Percentiles rank a stretch among this genome's conserved stretches.
These are phyloP conservation scores for Glandiceps talaboti DNA, from an alignment of 53 echinoderm and acorn worm species.

Conservation along the genomic window DNA sequence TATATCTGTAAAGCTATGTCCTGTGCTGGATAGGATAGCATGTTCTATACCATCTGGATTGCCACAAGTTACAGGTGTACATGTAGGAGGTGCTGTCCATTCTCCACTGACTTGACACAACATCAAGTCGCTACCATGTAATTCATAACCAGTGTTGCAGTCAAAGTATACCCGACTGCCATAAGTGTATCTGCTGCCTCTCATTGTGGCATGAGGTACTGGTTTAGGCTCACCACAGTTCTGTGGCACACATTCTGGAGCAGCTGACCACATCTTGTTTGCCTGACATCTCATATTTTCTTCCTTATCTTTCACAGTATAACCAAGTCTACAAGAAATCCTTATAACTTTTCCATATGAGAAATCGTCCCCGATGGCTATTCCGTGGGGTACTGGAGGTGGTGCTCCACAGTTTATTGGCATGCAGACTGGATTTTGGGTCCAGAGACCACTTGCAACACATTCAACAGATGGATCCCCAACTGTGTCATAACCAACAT, in stretches of 20 bases:
- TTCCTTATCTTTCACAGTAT: background rate
- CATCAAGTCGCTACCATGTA: slow-evolving; percentile 8
- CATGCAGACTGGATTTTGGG: slow-evolving; percentile 17
- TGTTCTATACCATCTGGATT: slow-evolving; percentile 13
- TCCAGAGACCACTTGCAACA: slow-evolving; percentile 7
- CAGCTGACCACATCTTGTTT: background rate
- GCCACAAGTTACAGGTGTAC: slow-evolving; percentile 19
- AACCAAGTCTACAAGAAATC: background rate
- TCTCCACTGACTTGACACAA: background rate
- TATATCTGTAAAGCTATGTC: slow-evolving; percentile 33
- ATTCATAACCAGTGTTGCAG: slow-evolving; percentile 24
- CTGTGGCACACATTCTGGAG: background rate
- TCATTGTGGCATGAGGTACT: background rate
- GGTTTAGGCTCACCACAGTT: background rate
- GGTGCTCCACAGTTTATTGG: slow-evolving; percentile 27
- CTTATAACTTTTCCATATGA: slow-evolving; percentile 12
- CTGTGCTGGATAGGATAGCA: background rate
- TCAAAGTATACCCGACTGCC: slow-evolving; percentile 27
- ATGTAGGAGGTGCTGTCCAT: slow-evolving; percentile 4
- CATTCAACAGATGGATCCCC: slow-evolving; percentile 7
- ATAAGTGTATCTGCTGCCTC: slow-evolving; percentile 4
- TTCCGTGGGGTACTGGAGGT: slow-evolving; percentile 17
- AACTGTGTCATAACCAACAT: slow-evolving; percentile 21
- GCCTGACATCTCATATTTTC: background rate
- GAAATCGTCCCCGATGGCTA: slow-evolving; percentile 16